phyloP scores from a whole-genome alignment of 2,113 vertebrate species.

The Hemicordylus capensis region DNA sequence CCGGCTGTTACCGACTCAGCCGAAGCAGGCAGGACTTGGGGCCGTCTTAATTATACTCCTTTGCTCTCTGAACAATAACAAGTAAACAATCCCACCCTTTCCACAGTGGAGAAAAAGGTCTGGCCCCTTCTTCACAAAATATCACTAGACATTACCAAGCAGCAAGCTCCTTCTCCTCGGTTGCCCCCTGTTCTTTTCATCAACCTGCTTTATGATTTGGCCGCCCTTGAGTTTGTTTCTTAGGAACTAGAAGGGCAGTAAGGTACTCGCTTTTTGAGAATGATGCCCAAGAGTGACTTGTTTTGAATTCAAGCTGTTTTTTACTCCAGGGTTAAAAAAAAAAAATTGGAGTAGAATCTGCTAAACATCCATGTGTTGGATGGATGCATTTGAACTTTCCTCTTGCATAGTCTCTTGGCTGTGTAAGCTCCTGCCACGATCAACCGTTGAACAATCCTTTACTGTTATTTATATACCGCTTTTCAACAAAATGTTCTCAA shows the following conservation, averaged over 20 bases:
- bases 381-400: background rate
- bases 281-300: background rate
- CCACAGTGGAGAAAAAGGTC: background rate
- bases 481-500: no score
- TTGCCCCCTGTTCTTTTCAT: no score
- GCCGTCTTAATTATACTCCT: slow-evolving; percentile 30
- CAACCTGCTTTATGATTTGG: background rate
- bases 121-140: accelerated
- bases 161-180: background rate
- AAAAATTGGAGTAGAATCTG: background rate
- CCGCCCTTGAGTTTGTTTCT: background rate
- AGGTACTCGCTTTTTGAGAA: accelerated
- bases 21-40: slow-evolving; percentile 15
- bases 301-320: background rate
- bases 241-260: background rate
- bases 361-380: background rate
- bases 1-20: slow-evolving; percentile 1
- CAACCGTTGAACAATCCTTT: background rate
- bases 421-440: background rate
- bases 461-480: no score
- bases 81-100: slow-evolving; percentile 22
- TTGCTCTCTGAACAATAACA: slow-evolving; percentile 1
- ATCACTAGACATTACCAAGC: background rate
- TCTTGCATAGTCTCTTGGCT: background rate
- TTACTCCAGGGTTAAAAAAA: background rate